Evolutionary conservation across 2,113 vertebrate species (phyloP).

Genomic region (Paramisgurnus dabryanus): DNA sequence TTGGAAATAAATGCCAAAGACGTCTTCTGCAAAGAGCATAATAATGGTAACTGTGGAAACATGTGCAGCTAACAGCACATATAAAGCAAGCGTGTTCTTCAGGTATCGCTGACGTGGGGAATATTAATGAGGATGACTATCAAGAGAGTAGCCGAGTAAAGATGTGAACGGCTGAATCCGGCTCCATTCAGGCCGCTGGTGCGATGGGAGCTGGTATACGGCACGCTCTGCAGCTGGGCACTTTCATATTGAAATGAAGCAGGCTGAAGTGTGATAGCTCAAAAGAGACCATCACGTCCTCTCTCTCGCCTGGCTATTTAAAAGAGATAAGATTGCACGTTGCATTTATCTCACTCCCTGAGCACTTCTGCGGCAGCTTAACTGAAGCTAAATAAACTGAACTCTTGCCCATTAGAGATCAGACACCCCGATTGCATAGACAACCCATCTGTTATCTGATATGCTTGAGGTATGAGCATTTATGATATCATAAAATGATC

Average conservation of each 20-base stretch:
- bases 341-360: neutral
- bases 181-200: conserved; percentile 26
- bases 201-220: conserved; percentile 31
- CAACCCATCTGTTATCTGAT: neutral
- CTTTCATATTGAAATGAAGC: conserved; percentile 58
- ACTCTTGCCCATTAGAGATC: conserved; percentile 12
- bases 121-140: conserved; percentile 42
- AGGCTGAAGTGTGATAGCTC: conserved; percentile 9
- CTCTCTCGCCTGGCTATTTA: conserved; percentile 17
- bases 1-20: conserved; percentile 39
- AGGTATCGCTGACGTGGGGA: conserved; percentile 6
- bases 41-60: conserved; percentile 5
- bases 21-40: neutral
- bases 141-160: conserved; percentile 31
- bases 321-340: conserved; percentile 17
- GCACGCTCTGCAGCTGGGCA: conserved; percentile 46
- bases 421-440: neutral
- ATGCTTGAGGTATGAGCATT: neutral
- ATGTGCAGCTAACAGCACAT: conserved; percentile 18
- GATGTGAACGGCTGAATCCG: conserved; percentile 42
- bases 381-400: neutral
- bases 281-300: conserved; percentile 36
- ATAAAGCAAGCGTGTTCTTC: neutral
- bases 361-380: conserved; percentile 3
- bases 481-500: neutral